A percentile compares a stretch with the other conserved stretches of the same genome.
phyloP scores from a whole-genome alignment of 2,113 vertebrate species.

The Recurvirostra avosetta region DNA sequence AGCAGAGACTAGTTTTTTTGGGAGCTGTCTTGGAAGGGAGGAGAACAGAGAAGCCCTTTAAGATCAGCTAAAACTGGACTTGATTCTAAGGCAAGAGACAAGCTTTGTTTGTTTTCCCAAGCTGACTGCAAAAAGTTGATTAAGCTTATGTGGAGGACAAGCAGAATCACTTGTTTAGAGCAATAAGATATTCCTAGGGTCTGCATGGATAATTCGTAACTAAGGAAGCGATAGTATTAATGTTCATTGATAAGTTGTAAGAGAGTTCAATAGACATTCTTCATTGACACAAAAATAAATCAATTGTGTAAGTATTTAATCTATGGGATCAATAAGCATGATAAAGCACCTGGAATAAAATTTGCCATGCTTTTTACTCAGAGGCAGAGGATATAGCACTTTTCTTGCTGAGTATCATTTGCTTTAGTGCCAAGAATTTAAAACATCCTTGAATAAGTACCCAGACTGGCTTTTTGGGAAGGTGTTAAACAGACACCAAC shows the following conservation, averaged over 20 bases:
- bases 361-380: neutral
- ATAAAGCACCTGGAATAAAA: neutral
- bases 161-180: neutral
- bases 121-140: neutral
- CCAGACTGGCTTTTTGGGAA: neutral
- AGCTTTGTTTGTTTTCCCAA: neutral
- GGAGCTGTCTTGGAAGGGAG: neutral
- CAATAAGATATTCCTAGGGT: neutral
- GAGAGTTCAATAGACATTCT: neutral
- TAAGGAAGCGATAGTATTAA: neutral
- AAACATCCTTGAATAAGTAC: neutral
- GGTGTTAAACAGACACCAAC: neutral
- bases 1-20: neutral
- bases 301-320: neutral
- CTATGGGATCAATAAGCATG: neutral
- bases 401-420: neutral
- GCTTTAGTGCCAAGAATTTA: neutral
- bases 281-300: neutral
- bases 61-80: neutral
- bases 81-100: neutral
- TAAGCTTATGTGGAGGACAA: neutral
- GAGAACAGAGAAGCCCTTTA: neutral
- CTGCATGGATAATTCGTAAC: neutral
- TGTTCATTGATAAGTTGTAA: neutral
- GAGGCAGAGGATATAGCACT: neutral